Base-by-base conservation (phyloP, 2,888 invertebrate species). In the Acrocera orbiculus region DNA sequence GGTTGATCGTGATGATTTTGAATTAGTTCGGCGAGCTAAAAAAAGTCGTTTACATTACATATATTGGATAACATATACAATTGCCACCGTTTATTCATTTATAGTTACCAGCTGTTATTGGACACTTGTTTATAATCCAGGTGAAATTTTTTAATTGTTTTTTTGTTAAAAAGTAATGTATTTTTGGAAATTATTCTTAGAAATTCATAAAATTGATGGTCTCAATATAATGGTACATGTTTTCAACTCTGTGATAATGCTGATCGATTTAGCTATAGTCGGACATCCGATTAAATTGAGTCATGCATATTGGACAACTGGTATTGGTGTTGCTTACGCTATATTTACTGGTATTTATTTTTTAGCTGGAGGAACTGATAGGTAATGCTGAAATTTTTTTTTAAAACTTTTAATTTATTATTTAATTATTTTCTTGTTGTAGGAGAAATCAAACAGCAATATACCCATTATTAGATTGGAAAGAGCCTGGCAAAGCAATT, bases 401-500 rank as follows among this genome's bases (percentile, higher is more conserved):
- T 24, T 11, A 14, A n/a, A 28, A 27, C 5, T 16, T 22, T 19
- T 19, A 23, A 23, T 22, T 2, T 10, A 8, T 9, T 9, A 2
- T 16, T 16, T 16, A 5, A 5, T 15, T 27, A 11, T 9, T 15
- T 24, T 15, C 16, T 32, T 9, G 17, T 13, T 25, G 7, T 11
- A 76, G 77, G 42, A 62, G 65, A 43, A 75, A 76, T 14, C 56
- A 66, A 26, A 59, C 59, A 27, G 73, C 66, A 49, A 76, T 86
- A 42, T 86, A 86, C 57, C 73, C 75, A 27, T 69, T 79, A 47
- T 56, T 86, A 45, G 73, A 85, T 59, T 86, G 85, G 83, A 57
- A 67, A 14, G 64, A 66, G 27, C 77, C 81, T 0, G 65, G 66
- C 5, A 48, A 54, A 34, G 69, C 79, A 1, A 46, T 65, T 8